A percentile compares a stretch with the other conserved stretches of the same genome.
Evolutionary conservation across 2,113 vertebrate species (phyloP).

Genomic region (Rhinoderma darwinii): DNA sequence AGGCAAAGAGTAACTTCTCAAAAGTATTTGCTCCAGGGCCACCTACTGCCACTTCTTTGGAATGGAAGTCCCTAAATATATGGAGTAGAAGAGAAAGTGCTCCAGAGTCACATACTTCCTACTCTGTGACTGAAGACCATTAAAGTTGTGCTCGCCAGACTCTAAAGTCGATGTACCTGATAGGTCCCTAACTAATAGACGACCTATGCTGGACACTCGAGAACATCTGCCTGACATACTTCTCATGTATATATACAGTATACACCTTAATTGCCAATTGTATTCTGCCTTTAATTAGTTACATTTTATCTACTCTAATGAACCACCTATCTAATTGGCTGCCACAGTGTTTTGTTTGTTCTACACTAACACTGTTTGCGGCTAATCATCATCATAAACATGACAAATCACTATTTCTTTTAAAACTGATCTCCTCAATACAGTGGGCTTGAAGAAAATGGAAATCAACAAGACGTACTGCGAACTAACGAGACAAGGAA

Average conservation of each 20-base stretch:
- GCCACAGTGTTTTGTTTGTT: not conserved
- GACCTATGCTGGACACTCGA: not conserved
- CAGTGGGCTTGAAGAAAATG: not conserved
- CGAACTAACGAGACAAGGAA: slow-evolving; percentile 25
- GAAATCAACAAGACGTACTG: slow-evolving; percentile 29
- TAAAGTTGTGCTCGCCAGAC: too few relatives aligned
- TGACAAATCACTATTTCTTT: not conserved
- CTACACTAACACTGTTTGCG: not conserved
- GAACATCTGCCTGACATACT: not conserved
- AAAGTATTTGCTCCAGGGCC: too few relatives aligned
- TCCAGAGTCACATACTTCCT: too few relatives aligned
- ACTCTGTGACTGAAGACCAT: too few relatives aligned
- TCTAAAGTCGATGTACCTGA: too few relatives aligned
- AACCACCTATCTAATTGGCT: not conserved
- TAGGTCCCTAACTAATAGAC: not conserved
- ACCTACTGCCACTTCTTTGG: too few relatives aligned
- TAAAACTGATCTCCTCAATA: not conserved
- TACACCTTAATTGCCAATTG: not conserved
- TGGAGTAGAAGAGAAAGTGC: too few relatives aligned
- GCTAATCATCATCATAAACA: not conserved
- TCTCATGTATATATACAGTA: too few relatives aligned
- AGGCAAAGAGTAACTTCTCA: too few relatives aligned
- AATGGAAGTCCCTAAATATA: too few relatives aligned
- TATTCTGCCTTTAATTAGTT: not conserved
- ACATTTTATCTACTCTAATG: not conserved